Conservation (phyloP, 2,113 vertebrate genomes). For the Nothocercus nigrocapillus region DNA sequence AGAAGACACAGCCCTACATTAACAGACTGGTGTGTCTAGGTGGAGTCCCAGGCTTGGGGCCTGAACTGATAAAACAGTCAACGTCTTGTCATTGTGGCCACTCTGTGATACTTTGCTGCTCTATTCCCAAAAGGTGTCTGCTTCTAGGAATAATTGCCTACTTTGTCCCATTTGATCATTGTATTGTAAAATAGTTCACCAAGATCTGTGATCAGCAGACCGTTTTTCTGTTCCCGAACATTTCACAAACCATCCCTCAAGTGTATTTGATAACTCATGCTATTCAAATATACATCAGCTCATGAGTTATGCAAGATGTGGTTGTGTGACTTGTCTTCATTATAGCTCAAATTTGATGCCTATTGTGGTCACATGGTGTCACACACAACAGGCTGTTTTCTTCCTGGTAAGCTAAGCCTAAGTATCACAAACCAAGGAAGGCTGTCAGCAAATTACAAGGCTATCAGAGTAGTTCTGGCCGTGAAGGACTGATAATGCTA, state of each 20-base stretch:
- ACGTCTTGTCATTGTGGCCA: background rate
- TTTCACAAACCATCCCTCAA: background rate
- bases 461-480: background rate
- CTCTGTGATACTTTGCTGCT: background rate
- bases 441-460: background rate
- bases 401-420: background rate
- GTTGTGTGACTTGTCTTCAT: background rate
- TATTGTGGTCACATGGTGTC: accelerated
- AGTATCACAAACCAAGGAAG: background rate
- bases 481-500: background rate
- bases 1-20: background rate
- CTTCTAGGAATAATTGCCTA: background rate
- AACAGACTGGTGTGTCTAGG: background rate
- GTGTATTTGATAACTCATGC: background rate
- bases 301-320: background rate
- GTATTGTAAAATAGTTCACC: background rate
- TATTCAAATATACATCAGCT: background rate
- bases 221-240: background rate
- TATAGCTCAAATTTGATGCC: background rate
- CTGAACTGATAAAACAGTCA: background rate
- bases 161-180: background rate
- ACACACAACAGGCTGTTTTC: background rate
- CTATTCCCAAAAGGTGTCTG: background rate
- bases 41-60: background rate
- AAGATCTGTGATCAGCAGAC: background rate